These are phyloP conservation scores for Nannobrachium achirus DNA, from an alignment of 2,113 vertebrate species.

Conservation along the genomic window DNA sequence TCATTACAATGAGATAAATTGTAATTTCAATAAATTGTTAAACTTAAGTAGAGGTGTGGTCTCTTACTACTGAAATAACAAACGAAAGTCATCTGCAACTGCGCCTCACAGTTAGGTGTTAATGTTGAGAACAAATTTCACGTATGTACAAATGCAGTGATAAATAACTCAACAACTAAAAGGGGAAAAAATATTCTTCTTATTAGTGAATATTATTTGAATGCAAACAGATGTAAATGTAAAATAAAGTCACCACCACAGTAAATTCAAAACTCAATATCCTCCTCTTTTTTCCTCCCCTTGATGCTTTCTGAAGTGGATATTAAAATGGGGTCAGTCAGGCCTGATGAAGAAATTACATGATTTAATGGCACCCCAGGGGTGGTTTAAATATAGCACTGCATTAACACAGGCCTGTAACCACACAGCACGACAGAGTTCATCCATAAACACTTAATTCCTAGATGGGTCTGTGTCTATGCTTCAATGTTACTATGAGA, in stretches of 20 bases:
- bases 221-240: conserved; percentile 31
- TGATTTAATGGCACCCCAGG: conserved; percentile 81
- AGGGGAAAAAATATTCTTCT: too few relatives aligned
- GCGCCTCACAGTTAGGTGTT: too few relatives aligned
- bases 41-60: too few relatives aligned
- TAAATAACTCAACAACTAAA: too few relatives aligned
- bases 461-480: conserved; percentile 13
- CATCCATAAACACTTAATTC: conserved; percentile 63
- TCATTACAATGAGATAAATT: too few relatives aligned
- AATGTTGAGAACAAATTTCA: too few relatives aligned
- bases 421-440: conserved; percentile 66
- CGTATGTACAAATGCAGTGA: too few relatives aligned
- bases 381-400: conserved; percentile 80
- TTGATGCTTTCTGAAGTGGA: conserved; percentile 63
- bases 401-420: conserved; percentile 63
- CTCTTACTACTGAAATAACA: too few relatives aligned
- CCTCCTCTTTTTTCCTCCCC: conserved; percentile 30
- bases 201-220: conserved; percentile 25
- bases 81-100: too few relatives aligned
- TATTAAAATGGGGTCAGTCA: conserved; percentile 79
- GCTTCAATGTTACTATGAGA: conserved; percentile 6
- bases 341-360: conserved; percentile 79
- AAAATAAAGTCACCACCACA: conserved; percentile 10
- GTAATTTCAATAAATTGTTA: too few relatives aligned
- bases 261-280: conserved; percentile 50